These are phyloP conservation scores for Eutolmus rufibarbis DNA, from an alignment of 2,888 invertebrate genomes.

Conservation along the genomic window DNA sequence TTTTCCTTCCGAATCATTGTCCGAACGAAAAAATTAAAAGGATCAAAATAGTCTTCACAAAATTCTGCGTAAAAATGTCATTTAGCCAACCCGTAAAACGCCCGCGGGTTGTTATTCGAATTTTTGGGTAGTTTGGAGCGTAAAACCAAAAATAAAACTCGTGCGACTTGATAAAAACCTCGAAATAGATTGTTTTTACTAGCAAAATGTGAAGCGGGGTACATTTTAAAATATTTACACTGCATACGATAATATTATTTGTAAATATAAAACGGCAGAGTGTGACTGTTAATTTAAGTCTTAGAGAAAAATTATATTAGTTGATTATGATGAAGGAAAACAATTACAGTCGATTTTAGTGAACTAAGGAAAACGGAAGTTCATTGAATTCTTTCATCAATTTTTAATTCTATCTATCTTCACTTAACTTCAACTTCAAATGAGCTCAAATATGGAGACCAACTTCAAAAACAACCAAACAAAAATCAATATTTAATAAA, in stretches of 20 bases:
- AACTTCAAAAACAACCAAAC: no score
- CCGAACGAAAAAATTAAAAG: not conserved
- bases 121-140: not conserved
- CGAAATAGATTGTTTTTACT: not conserved
- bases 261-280: not conserved
- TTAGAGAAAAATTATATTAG: not conserved
- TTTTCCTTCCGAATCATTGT: not conserved
- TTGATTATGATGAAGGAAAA: not conserved
- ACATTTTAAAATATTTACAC: not conserved
- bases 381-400: not conserved
- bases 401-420: no score
- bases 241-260: not conserved
- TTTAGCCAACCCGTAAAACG: not conserved
- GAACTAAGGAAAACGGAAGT: not conserved
- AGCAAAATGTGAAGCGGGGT: not conserved
- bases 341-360: not conserved
- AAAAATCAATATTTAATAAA: no score
- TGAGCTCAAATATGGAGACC: no score
- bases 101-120: not conserved
- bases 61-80: not conserved
- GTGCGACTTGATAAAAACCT: not conserved
- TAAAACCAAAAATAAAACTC: not conserved
- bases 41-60: not conserved
- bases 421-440: no score
- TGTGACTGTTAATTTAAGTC: no score